Conservation (phyloP, 2,888 invertebrate species). For the Nycteola revayana region DNA sequence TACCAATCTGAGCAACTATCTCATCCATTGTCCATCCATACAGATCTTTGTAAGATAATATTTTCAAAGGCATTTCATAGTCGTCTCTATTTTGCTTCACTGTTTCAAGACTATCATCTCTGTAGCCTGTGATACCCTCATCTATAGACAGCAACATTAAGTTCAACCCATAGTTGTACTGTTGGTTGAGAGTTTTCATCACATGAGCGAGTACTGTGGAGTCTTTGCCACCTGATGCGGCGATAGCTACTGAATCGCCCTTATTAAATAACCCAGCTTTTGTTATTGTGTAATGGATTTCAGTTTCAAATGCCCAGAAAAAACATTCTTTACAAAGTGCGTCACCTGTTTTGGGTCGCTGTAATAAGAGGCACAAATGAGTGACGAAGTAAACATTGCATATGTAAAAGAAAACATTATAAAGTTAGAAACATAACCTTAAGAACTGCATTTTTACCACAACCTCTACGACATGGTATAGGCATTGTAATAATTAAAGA, state of each 20-base stretch:
- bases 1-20: constrained; percentile 92
- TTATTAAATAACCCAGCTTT: constrained; percentile 90
- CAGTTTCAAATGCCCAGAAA: constrained; percentile 95
- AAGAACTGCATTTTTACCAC: constrained; percentile 88
- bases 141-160: constrained; percentile 97
- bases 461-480: constrained; percentile 85
- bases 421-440: constrained; percentile 78
- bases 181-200: constrained; percentile 94
- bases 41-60: constrained; percentile 97
- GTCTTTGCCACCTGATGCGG: constrained; percentile 97
- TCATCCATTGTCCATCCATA: constrained; percentile 99
- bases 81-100: constrained; percentile 97
- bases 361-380: constrained; percentile 33
- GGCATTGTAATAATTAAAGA: constrained; percentile 80
- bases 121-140: constrained; percentile 97
- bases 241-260: constrained; percentile 95
- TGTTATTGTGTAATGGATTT: constrained; percentile 95
- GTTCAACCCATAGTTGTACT: constrained; percentile 94
- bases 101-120: constrained; percentile 98
- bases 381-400: background rate
- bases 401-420: background rate
- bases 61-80: constrained; percentile 96
- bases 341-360: constrained; percentile 96
- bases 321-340: constrained; percentile 97
- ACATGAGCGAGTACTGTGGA: constrained; percentile 98